Evolutionary conservation across 2,888 invertebrate genomes (phyloP), one percentile per base, ranked within the genome.

Genomic region (Pristionchus arcanus): DNA sequence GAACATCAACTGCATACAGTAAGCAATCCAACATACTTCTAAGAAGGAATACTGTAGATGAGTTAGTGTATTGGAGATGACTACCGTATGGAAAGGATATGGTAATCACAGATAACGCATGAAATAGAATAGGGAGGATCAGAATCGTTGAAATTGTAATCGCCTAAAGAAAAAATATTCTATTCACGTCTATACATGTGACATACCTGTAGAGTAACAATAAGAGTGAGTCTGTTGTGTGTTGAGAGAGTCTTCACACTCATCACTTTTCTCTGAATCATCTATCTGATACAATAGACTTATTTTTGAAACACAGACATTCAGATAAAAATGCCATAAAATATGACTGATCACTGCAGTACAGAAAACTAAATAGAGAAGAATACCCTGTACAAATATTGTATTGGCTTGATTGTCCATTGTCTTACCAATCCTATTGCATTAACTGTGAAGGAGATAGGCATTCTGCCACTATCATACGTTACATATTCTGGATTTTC

Each of bases 241-340:
- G n/a, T 16, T 28, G 68, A 68, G 15, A 68, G 68, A 31, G 68
- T 68, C 68, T 31, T 68, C 68, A 68, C 68, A 68, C 68, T 68
- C 68, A 68, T 68, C 7, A 31, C 28, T 13, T 15, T n/a, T 68
- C 31, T 68, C 68, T 68, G 68, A 68, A 31, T n/a, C 15, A 28
- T 25, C 9, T 1, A 49, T 19, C 63, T 63, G 19, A 63, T n/a
- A 63, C 63, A 25, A 7, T 63, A 19, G 63, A 5, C 21, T 25
- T 68, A n/a, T 28, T 68, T 68, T n/a, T 68, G 5, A 68, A n/a
- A 68, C 4, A 13, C 68, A 16, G 16, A 28, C 68, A 68, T 68
- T 68, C 15, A 31, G n/a, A 31, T 68, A 31, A 68, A 68, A 31
- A 28, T 68, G 68, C 28, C 31, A 31, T 28, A 68, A 28, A n/a